phyloP scores from a whole-genome alignment of 2,888 invertebrate genomes.

The Molorchus minor region DNA sequence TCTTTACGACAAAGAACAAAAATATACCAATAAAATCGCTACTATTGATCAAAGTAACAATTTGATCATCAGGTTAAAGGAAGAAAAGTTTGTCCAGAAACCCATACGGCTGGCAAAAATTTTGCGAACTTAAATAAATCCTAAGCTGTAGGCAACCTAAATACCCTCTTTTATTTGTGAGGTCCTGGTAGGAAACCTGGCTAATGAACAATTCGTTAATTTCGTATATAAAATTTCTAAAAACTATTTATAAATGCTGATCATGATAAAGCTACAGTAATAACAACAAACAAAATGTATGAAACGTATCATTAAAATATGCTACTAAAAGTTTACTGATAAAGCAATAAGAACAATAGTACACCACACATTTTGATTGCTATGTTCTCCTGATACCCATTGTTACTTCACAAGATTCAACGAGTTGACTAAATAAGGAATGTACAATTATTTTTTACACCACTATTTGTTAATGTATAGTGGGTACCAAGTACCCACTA shows the following conservation, averaged over 20 bases:
- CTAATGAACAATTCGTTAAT: background rate
- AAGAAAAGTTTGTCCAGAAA: background rate
- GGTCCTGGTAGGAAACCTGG: background rate
- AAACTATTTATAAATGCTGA: too few species aligned
- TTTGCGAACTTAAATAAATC: conserved; percentile 5
- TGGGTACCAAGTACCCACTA: too few species aligned
- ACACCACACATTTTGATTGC: too few species aligned
- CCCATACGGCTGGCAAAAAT: conserved; percentile 2
- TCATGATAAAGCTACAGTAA: too few species aligned
- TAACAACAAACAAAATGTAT: too few species aligned
- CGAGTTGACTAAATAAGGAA: too few species aligned
- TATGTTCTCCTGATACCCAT: background rate
- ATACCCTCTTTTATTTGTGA: background rate
- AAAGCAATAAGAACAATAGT: too few species aligned
- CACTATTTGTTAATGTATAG: too few species aligned
- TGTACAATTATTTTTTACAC: too few species aligned
- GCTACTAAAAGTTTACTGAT: too few species aligned
- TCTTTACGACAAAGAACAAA: conserved; percentile 2
- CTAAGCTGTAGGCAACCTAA: background rate
- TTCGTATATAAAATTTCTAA: background rate
- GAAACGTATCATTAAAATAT: too few species aligned
- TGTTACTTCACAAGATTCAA: background rate
- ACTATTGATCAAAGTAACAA: background rate
- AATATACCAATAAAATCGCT: background rate
- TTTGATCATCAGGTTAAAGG: background rate